phyloP scores from a whole-genome alignment of 2,113 vertebrate species.

The Typhlomys cinereus region DNA sequence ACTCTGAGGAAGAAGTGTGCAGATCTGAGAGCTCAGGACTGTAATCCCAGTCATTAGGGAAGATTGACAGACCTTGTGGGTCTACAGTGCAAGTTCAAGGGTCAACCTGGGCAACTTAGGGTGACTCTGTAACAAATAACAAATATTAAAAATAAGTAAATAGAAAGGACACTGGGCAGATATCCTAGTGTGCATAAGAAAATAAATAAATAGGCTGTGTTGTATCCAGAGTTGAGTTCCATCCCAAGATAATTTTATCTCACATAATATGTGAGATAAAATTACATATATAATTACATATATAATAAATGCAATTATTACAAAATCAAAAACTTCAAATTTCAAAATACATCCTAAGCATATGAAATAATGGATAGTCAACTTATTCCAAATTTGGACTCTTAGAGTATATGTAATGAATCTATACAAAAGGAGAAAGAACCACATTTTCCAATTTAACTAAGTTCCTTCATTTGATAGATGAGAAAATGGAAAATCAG shows the following conservation, averaged over 20 bases:
- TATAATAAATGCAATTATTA: neutral
- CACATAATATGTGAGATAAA: no score
- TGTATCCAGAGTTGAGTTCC: neutral
- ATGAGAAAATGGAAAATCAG: slow-evolving; percentile 14
- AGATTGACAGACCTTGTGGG: neutral
- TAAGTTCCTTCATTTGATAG: neutral
- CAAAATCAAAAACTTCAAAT: neutral
- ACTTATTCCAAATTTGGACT: neutral
- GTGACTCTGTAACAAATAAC: neutral
- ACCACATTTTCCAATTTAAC: neutral
- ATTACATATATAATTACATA: no score
- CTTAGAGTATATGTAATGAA: neutral
- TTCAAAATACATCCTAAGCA: neutral
- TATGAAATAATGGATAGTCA: neutral
- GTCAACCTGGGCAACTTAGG: neutral
- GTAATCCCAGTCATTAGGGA: neutral
- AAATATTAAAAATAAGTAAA: neutral
- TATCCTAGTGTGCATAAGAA: neutral
- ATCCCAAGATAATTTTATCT: neutral
- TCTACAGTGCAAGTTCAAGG: neutral
- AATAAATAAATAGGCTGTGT: neutral
- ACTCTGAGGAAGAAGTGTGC: no score
- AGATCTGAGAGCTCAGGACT: neutral
- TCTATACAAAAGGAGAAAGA: neutral
- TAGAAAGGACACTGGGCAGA: no score